phyloP scores from a whole-genome alignment of 2,888 invertebrate species.

The Teleiodes luculella region DNA sequence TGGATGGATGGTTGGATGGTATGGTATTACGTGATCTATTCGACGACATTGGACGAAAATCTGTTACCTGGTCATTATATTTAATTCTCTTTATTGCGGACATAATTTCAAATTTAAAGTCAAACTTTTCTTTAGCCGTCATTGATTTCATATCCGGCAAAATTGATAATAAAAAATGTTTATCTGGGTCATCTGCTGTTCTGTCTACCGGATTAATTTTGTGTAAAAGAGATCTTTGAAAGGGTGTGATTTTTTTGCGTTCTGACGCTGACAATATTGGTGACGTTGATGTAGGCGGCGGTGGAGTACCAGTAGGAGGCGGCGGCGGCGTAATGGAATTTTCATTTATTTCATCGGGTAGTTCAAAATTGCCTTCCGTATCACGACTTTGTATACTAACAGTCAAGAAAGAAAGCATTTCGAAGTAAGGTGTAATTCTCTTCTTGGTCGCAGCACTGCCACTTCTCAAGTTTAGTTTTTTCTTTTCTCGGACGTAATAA shows the following conservation, averaged over 20 bases:
- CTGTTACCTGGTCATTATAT: too few species aligned
- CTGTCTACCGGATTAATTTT: constrained; percentile 19
- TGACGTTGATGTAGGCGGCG: background rate
- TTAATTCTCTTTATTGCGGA: too few species aligned
- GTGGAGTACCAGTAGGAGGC: background rate
- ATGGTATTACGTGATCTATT: too few species aligned
- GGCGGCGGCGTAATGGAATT: constrained; percentile 18
- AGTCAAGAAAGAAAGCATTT: constrained; percentile 21
- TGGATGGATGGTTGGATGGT: too few species aligned
- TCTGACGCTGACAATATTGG: constrained; percentile 1
- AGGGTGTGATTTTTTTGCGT: constrained; percentile 16
- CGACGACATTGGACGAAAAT: too few species aligned
- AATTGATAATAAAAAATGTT: constrained; percentile 7
- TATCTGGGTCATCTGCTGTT: constrained; percentile 16
- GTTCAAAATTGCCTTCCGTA: constrained; percentile 20
- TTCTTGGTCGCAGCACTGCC: constrained; percentile 20
- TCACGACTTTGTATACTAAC: constrained; percentile 18
- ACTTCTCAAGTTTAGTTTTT: constrained; percentile 6
- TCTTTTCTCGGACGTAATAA: constrained; percentile 12
- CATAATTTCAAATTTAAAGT: background rate
- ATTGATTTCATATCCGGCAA: background rate
- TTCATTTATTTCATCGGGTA: constrained; percentile 20
- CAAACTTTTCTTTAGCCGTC: background rate
- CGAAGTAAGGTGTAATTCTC: constrained; percentile 21
- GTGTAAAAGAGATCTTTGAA: constrained; percentile 21